Percentiles rank a stretch among this genome's conserved stretches.
phyloP scores from a whole-genome alignment of 2,113 vertebrate genomes.

The Holacanthus passer region DNA sequence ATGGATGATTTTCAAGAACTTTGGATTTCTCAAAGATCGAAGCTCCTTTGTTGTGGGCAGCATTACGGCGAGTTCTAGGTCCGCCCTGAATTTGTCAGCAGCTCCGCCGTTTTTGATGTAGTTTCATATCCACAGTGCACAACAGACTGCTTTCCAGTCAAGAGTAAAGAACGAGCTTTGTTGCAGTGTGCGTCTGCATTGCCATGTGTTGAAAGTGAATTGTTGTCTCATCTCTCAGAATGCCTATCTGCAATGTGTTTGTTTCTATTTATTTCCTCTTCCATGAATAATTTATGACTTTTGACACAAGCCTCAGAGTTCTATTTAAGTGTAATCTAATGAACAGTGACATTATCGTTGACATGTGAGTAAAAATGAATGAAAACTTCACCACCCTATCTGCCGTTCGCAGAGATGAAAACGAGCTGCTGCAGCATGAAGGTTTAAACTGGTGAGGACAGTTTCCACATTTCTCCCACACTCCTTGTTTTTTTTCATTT shows the following conservation, averaged over 20 bases:
- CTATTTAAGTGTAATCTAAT: slow-evolving; percentile 59
- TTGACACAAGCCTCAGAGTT: slow-evolving; percentile 33
- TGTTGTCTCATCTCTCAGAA: slow-evolving; percentile 27
- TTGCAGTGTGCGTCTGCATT: slow-evolving; percentile 17
- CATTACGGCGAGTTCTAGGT: slow-evolving; percentile 28
- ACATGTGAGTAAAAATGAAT: slow-evolving; percentile 72
- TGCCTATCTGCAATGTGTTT: slow-evolving; percentile 51
- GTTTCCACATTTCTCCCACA: slow-evolving; percentile 73
- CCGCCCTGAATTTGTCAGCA: slow-evolving; percentile 39
- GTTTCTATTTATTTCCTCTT: slow-evolving; percentile 53
- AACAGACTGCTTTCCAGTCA: slow-evolving; percentile 24
- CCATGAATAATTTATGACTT: slow-evolving; percentile 57
- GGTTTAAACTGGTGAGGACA: slow-evolving; percentile 84
- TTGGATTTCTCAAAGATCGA: slow-evolving; percentile 17
- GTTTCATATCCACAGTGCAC: slow-evolving; percentile 44
- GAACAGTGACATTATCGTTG: slow-evolving; percentile 63
- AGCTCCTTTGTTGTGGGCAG: slow-evolving; percentile 48
- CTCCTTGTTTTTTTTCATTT: slow-evolving; percentile 20
- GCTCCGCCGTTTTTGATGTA: slow-evolving; percentile 18
- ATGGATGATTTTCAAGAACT: slow-evolving; percentile 26
- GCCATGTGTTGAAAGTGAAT: slow-evolving; percentile 35
- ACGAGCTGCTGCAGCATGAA: slow-evolving; percentile 79
- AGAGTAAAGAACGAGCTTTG: slow-evolving; percentile 30
- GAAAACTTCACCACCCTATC: slow-evolving; percentile 72
- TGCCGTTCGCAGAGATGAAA: slow-evolving; percentile 81